phyloP scores from a whole-genome alignment of 2,113 vertebrate species.

The Alouatta palliata region DNA sequence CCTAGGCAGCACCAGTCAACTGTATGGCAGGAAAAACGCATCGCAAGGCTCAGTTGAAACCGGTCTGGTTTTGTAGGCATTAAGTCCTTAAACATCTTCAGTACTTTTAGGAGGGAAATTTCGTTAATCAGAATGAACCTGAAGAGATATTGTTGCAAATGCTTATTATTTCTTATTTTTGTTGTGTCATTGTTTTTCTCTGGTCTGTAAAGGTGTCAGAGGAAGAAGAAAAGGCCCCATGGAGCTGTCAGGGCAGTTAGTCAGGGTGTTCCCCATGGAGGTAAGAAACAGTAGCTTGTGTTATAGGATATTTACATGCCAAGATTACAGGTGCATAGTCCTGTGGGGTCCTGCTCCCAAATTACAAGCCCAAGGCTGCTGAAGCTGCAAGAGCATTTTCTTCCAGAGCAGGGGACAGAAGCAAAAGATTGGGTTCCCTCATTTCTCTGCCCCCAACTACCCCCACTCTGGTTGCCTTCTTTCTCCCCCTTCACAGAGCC shows the following conservation, averaged over 20 bases:
- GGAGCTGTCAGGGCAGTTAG: neutral
- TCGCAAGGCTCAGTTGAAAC: slow-evolving; percentile 72
- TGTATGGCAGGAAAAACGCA: slow-evolving; percentile 83
- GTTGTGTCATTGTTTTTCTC: neutral
- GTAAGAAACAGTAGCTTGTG: neutral
- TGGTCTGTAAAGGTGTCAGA: neutral
- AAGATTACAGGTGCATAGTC: neutral
- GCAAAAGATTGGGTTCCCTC: neutral
- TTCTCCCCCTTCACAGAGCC: neutral
- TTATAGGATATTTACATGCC: neutral
- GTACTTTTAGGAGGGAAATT: slow-evolving; percentile 64
- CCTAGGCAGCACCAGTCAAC: slow-evolving; percentile 90
- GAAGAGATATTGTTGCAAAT: neutral
- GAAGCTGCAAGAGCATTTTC: neutral
- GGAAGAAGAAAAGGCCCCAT: neutral
- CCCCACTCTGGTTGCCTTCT: neutral
- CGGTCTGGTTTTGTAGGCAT: slow-evolving; percentile 72
- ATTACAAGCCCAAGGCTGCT: neutral
- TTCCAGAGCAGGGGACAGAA: neutral
- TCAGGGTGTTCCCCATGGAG: neutral
- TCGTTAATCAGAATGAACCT: slow-evolving; percentile 34
- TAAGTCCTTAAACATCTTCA: slow-evolving; percentile 59
- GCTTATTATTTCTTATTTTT: neutral
- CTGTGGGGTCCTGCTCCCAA: neutral
- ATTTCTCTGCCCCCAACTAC: neutral